Percentiles rank a stretch among this genome's conserved stretches.
phyloP scores from a whole-genome alignment of 2,797 vertebrate species.

The Intellagama lesueurii region DNA sequence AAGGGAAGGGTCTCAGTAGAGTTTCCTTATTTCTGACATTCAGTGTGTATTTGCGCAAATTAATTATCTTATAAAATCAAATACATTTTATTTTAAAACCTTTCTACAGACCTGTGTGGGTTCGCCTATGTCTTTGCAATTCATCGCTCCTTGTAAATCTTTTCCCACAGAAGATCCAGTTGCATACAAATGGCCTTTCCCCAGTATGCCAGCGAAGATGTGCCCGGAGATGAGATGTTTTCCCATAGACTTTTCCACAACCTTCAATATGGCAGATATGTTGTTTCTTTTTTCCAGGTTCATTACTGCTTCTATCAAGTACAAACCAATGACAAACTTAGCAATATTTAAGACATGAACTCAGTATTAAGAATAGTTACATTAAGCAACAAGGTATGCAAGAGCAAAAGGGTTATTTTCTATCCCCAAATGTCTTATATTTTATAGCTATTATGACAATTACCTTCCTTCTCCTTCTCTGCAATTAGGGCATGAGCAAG shows the following conservation, averaged over 20 bases:
- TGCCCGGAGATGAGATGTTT: conserved; percentile 97
- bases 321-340: conserved; percentile 49
- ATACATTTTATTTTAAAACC: neutral
- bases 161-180: conserved; percentile 99
- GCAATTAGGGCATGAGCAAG: conserved; percentile 98
- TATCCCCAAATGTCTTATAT: conserved; percentile 26
- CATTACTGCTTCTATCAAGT: conserved; percentile 88
- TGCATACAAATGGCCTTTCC: conserved; percentile 98
- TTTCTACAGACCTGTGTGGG: conserved; percentile 90
- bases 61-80: neutral
- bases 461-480: conserved; percentile 98
- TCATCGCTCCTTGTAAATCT: conserved; percentile 97
- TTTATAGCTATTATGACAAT: neutral
- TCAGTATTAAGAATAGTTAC: conserved; percentile 32
- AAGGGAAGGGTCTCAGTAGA: neutral
- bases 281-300: conserved; percentile 98
- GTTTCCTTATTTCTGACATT: neutral
- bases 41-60: neutral
- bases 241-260: conserved; percentile 98
- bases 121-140: conserved; percentile 96
- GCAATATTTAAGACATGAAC: conserved; percentile 38
- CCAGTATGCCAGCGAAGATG: conserved; percentile 99
- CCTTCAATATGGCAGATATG: conserved; percentile 99
- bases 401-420: conserved; percentile 11
- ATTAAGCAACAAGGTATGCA: conserved; percentile 2